Conservation (phyloP, 2,797 vertebrate species). For the Sebastes itinus region DNA sequence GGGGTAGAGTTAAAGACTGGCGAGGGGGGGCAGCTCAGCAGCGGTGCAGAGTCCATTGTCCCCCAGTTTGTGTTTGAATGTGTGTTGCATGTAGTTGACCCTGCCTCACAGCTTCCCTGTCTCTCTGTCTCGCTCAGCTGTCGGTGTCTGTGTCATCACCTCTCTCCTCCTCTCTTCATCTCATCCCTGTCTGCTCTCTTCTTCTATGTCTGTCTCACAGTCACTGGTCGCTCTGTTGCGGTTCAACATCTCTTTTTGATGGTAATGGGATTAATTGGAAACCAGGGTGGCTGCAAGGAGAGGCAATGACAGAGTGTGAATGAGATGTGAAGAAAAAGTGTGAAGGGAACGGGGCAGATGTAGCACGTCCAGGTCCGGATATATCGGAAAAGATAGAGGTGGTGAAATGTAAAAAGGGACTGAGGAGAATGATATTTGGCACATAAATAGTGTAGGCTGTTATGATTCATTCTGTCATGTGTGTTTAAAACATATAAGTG, state of each 20-base stretch:
- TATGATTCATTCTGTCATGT: not conserved
- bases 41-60: constrained; percentile 64
- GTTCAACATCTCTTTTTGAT: constrained; percentile 57
- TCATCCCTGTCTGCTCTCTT: constrained; percentile 2
- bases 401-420: not conserved
- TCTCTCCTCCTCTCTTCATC: not conserved
- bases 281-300: constrained; percentile 20
- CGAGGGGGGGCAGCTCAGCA: constrained; percentile 5
- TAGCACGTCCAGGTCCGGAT: not conserved
- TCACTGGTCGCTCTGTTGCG: constrained; percentile 10
- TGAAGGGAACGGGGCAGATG: not conserved
- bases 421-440: not conserved
- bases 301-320: constrained; percentile 1
- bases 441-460: not conserved
- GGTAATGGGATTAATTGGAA: constrained; percentile 72
- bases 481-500: not conserved
- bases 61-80: constrained; percentile 45
- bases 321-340: not conserved
- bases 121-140: constrained; percentile 56
- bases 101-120: constrained; percentile 43
- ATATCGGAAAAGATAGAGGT: not conserved
- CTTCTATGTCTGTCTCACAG: not conserved
- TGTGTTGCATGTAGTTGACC: constrained; percentile 38
- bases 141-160: constrained; percentile 34
- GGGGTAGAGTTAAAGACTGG: not conserved